These are phyloP conservation scores for Ambastaia sidthimunki DNA, from an alignment of 2,797 vertebrate species.

Conservation along the genomic window DNA sequence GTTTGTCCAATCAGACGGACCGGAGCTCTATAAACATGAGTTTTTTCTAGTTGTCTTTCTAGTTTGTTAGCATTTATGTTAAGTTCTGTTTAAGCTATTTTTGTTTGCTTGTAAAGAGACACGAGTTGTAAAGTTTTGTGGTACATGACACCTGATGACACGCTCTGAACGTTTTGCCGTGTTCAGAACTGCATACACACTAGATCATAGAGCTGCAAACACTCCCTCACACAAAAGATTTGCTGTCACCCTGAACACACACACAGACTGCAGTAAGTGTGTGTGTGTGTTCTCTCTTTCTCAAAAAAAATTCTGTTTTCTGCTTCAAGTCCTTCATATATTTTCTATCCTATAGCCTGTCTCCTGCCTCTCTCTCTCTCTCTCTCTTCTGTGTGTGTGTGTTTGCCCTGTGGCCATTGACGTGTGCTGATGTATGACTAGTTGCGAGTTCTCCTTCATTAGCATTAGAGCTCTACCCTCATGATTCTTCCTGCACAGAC, in stretches of 20 bases:
- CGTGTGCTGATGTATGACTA: constrained; percentile 44
- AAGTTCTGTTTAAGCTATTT: not conserved
- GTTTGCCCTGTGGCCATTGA: constrained; percentile 38
- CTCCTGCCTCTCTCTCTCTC: not conserved
- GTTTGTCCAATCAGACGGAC: not conserved
- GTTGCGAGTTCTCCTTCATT: constrained; percentile 41
- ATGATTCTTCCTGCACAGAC: constrained; percentile 24
- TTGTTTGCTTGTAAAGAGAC: no score
- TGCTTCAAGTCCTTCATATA: no score
- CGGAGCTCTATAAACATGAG: not conserved
- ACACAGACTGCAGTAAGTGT: no score
- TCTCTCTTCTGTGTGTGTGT: not conserved
- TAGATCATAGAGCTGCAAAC: no score
- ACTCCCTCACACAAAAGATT: no score
- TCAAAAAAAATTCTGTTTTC: no score
- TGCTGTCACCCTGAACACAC: not conserved
- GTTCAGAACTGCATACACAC: not conserved
- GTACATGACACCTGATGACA: constrained; percentile 6
- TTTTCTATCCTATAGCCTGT: no score
- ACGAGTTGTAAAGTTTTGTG: not conserved
- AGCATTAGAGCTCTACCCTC: constrained; percentile 43
- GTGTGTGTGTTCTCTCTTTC: not conserved
- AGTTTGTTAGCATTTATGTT: not conserved
- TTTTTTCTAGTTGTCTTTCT: not conserved
- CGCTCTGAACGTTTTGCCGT: constrained; percentile 1